Evolutionary conservation across 2,797 vertebrate species (phyloP), one percentile per base, ranked within the genome.

Genomic region (Pelobates cultripes): DNA sequence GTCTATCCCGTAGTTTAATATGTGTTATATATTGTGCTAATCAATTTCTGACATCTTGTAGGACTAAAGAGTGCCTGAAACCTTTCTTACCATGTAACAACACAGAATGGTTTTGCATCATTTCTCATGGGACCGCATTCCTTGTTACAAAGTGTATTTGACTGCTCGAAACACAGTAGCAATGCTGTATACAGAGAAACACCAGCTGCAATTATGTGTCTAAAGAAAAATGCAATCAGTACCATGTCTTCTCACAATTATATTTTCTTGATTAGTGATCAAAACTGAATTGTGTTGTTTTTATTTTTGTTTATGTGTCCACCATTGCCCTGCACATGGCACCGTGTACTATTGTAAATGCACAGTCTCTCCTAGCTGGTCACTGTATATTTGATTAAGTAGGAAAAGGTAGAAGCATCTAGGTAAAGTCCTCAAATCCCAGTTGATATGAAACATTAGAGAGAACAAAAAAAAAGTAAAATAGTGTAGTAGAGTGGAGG

Each of bases 151-250:
- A 3, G 0, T 60, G 81, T 66, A 87, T 64, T 42, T 74, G 77
- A 69, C 12, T 81, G 80, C 82, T 88, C 84, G 87, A 84, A 87
- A 86, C 75, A 67, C 40, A 67, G 41, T 40, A 73, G 71, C 73
- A 14, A 51, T 8, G 43, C n/a, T 85, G 88, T 84, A 76, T 85
- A 68, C 42, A 64, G 85, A 82, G 70, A 82, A 84, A 87, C 83
- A 87, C 43, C 1, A 69, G 84, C 51, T 57, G 87, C 84, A 86
- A 64, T 13, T 13, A 4, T n/a, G 6, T 10, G 6, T 64, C 61
- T 7, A 64, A 60, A 1, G 5, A 4, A 60, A 60, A 51, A 12
- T 57, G 13, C 13, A 57, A 57, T 57, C 55, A 12, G 13, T 57
- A 15, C 55, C 8, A 57, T 57, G 8, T 15, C 55, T 12, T 14